Evolutionary conservation across 2,797 vertebrate species (phyloP).

Genomic region (Esox lucius): DNA sequence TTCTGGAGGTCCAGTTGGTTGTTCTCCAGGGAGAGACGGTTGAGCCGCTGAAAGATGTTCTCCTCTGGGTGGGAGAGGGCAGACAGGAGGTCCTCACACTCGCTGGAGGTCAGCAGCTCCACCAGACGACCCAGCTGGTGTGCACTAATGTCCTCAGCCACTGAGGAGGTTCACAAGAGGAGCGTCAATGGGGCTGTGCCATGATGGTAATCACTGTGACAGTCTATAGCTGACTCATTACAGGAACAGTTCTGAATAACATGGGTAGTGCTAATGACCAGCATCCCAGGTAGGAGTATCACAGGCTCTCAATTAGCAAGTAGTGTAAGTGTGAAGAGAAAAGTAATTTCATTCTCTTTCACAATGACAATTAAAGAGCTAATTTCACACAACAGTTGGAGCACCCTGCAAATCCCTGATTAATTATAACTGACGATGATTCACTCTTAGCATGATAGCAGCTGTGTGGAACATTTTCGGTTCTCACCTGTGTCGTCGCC

Average conservation of each 20-base stretch:
- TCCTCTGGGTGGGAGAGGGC: constrained; percentile 68
- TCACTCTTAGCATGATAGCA: constrained; percentile 6
- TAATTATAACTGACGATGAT: not conserved
- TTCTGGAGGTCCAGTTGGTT: constrained; percentile 48
- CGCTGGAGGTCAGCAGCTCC: constrained; percentile 73
- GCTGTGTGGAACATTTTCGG: constrained; percentile 14
- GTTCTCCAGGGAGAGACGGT: constrained; percentile 58
- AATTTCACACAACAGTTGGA: constrained; percentile 30
- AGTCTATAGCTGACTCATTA: not conserved
- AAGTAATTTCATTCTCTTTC: constrained; percentile 30
- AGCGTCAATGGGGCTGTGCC: not conserved
- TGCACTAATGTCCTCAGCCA: constrained; percentile 70
- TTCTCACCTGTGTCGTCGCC: constrained; percentile 68
- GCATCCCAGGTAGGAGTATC: constrained; percentile 20
- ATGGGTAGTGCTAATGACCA: constrained; percentile 37
- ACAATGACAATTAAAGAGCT: constrained; percentile 41
- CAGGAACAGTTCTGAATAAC: constrained; percentile 13
- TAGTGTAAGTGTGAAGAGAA: constrained; percentile 26
- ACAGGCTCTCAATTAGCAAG: constrained; percentile 47
- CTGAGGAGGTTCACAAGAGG: constrained; percentile 30
- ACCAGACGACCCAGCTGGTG: constrained; percentile 81
- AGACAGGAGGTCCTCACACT: constrained; percentile 78
- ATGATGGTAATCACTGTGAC: not conserved
- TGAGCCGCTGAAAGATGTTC: constrained; percentile 59
- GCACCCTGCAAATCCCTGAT: constrained; percentile 18